Evolutionary conservation across 1,140 invertebrate genomes (phyloP), one percentile per base, ranked within the genome.

Genomic region (Drosophila nigrodunni): DNA sequence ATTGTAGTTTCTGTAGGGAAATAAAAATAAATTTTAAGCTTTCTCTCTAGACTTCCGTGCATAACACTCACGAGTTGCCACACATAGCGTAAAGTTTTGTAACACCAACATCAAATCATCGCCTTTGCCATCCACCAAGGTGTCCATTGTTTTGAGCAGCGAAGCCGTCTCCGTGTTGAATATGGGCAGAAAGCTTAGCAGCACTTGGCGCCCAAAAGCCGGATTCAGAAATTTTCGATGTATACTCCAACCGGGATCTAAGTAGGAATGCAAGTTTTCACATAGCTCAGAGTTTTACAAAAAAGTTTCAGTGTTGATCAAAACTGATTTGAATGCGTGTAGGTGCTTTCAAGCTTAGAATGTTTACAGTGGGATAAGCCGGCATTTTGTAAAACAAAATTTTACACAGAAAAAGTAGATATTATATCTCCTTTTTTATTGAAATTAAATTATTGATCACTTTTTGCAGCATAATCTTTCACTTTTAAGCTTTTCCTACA

Each of bases 191-290:
- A 91, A 91, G 49, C 80, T 87, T 1, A 91, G 67, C 13, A 91
- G 50, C 9, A 87, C 78, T 46, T 91, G 91, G 49, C 91, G 82
- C 1, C 77, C 65, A 68, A 91, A 91, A 3, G 90, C 85, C 1
- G 89, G 82, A 78, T 91, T 91, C 6, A 91, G 52, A 8, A 83
- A 39, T 50, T 81, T 89, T 0, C 90, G 79, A 58, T 91, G 89
- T 6, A 74, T n/a, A 43, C 74, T 87, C 90, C 90, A 91, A 2
- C 68, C 52, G 1, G 89, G 85, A 80, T 91, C 90, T 91, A 46
- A 11, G 3, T 11, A 3, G 10, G 10, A 11, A 11, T 2, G 3
- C 10, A 41, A 41, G 9, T 41, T 30, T 30, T 30, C 25, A 30
- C 6, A 30, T 30, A 30, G 25, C 2, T 0, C 2, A 3, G 25